A percentile compares a stretch with the other conserved stretches of the same genome.
These are phyloP conservation scores for Ormyrus rosae DNA, from an alignment of 2,888 invertebrate species.

Conservation along the genomic window DNA sequence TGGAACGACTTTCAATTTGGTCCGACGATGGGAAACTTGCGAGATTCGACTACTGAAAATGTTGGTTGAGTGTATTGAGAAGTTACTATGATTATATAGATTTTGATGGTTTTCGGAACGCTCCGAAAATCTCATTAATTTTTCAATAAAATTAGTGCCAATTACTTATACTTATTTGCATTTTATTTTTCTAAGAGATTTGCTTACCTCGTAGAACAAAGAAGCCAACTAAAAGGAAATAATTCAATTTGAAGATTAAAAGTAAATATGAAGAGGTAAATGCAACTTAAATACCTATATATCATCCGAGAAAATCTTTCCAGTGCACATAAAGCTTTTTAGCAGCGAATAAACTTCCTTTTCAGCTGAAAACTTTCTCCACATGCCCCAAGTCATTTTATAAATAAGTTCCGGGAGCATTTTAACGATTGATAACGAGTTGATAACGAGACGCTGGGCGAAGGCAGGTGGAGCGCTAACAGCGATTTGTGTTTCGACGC, in stretches of 20 bases:
- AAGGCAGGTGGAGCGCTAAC: background rate
- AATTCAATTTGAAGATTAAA: background rate
- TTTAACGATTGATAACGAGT: conserved; percentile 28
- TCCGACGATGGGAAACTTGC: background rate
- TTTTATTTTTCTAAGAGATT: too few species aligned
- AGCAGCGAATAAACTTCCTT: background rate
- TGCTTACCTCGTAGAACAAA: background rate
- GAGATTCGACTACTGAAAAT: background rate
- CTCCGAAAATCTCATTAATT: background rate
- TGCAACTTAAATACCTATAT: background rate
- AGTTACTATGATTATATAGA: too few species aligned
- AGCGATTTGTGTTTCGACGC: conserved; percentile 31
- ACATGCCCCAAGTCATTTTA: background rate
- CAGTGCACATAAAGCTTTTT: background rate
- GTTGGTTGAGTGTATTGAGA: background rate
- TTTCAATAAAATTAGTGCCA: background rate
- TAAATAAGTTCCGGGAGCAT: too few species aligned
- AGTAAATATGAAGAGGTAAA: background rate
- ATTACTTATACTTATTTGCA: background rate
- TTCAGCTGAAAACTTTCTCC: background rate
- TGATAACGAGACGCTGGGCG: background rate
- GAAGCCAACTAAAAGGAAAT: background rate
- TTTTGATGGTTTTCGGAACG: background rate
- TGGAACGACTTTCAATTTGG: background rate
- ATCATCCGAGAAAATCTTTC: background rate